Conservation (phyloP, 2,888 invertebrate species). For the Norana najaformis region DNA sequence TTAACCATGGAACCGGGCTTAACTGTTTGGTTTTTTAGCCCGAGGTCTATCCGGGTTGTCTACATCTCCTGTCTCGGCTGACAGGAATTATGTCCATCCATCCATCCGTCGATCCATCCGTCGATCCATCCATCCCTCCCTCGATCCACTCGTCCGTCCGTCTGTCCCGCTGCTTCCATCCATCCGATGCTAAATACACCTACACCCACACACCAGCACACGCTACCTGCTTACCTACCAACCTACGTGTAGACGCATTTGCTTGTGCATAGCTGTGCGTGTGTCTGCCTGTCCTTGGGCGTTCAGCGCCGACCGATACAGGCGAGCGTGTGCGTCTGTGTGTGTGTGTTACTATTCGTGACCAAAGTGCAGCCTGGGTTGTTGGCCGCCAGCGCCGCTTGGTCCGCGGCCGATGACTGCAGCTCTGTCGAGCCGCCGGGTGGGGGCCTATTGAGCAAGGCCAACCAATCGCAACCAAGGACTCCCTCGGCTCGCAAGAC, state of each 20-base stretch:
- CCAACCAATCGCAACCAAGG: slow-evolving; percentile 2
- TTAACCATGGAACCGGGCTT: not conserved
- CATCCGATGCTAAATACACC: not conserved
- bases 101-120: not conserved
- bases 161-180: not conserved
- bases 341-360: not conserved
- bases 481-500: not conserved
- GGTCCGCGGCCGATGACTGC: not conserved
- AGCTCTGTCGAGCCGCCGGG: not conserved
- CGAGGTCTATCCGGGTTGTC: not conserved
- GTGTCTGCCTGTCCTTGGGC: not conserved
- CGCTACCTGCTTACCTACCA: slow-evolving; percentile 13
- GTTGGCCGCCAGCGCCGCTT: not conserved
- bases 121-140: not conserved
- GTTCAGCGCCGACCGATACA: not conserved
- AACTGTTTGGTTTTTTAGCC: not conserved
- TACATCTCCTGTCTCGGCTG: not conserved
- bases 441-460: not conserved
- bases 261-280: not conserved
- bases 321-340: not conserved
- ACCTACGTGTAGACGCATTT: not conserved
- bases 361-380: slow-evolving; percentile 13
- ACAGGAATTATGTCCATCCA: not conserved
- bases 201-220: not conserved
- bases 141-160: not conserved